Conservation (phyloP, 2,113 vertebrate genomes). For the Murina feae region DNA sequence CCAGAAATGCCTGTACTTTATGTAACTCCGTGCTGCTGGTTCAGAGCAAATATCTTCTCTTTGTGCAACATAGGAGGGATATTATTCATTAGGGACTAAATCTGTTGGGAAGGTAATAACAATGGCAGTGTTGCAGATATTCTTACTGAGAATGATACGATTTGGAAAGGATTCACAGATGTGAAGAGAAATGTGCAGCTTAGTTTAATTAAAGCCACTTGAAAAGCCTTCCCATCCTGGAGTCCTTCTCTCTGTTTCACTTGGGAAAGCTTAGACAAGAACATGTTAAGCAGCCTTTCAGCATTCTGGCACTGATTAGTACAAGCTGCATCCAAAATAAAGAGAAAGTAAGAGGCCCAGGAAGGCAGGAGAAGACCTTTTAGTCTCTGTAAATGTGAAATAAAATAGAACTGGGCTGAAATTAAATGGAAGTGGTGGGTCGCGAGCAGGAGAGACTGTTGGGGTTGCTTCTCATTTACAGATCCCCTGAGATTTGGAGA, state of each 20-base stretch:
- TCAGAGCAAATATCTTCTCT: not conserved
- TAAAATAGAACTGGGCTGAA: not conserved
- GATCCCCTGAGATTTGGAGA: not conserved
- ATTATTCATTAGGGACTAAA: not conserved
- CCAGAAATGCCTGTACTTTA: conserved; percentile 11
- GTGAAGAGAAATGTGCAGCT: not conserved
- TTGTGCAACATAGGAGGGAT: not conserved
- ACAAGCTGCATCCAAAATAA: conserved; percentile 37
- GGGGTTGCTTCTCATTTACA: not conserved
- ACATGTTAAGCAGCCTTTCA: not conserved
- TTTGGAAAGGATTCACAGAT: not conserved
- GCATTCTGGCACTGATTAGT: not conserved
- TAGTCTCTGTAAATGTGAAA: not conserved
- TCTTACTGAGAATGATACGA: not conserved
- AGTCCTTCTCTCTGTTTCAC: not conserved
- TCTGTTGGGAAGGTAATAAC: conserved; percentile 3
- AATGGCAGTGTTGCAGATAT: not conserved
- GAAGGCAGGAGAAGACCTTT: not conserved
- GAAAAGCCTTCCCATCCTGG: not conserved
- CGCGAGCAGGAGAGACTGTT: fast-evolving
- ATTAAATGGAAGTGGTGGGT: not conserved
- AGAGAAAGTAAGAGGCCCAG: conserved; percentile 42
- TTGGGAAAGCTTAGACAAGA: conserved; percentile 52
- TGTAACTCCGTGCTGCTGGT: not conserved
- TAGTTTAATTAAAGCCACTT: conserved; percentile 19